These are phyloP conservation scores for Megalopta genalis DNA, from an alignment of 1,140 invertebrate species.

Conservation along the genomic window DNA sequence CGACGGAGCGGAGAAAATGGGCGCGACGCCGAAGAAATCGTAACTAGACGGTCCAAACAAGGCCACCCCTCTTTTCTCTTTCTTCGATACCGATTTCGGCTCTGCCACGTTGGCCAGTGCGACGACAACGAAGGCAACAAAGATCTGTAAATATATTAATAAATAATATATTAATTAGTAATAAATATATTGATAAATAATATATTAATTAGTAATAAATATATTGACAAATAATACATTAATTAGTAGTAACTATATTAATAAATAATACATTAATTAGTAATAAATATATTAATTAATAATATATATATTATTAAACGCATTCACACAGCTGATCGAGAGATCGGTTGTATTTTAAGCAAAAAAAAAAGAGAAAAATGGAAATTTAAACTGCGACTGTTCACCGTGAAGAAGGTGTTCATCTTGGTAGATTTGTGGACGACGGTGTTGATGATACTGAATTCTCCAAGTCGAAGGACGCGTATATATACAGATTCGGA, in stretches of 20 bases:
- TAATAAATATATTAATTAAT: background rate
- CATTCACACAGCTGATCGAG: background rate
- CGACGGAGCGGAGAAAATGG: conserved; percentile 55
- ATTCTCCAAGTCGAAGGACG: conserved; percentile 37
- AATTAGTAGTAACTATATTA: background rate
- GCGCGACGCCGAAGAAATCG: conserved; percentile 68
- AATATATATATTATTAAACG: too few species aligned
- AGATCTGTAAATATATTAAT: conserved; percentile 49
- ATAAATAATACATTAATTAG: too few species aligned
- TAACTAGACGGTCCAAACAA: conserved; percentile 68
- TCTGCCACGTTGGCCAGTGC: conserved; percentile 53
- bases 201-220: too few species aligned
- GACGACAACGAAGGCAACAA: conserved; percentile 50
- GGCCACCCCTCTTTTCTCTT: conserved; percentile 72
- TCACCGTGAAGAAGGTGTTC: conserved; percentile 68
- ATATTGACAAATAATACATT: background rate
- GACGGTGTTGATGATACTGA: conserved; percentile 57
- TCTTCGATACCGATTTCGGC: conserved; percentile 57
- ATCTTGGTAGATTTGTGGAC: conserved; percentile 61
- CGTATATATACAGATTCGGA: conserved; percentile 71
- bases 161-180: background rate
- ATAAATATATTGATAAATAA: background rate
- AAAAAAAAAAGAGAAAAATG: too few species aligned
- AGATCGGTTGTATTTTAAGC: background rate
- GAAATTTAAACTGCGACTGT: background rate